Evolutionary conservation across 2,113 vertebrate species (phyloP).

Genomic region (Carettochelys insculpta): DNA sequence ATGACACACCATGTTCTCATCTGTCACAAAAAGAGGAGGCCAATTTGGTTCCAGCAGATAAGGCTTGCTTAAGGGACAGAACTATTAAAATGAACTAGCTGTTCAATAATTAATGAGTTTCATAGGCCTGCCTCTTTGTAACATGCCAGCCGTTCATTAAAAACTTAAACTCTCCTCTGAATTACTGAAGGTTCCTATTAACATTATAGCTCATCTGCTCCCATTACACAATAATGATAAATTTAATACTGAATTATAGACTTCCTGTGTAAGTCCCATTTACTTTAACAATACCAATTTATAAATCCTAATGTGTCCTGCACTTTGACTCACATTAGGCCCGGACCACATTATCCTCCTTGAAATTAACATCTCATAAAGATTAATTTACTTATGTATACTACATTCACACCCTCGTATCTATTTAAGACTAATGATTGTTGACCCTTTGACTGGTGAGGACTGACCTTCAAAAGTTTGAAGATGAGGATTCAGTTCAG

Average conservation of each 20-base stretch:
- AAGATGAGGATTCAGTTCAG: neutral
- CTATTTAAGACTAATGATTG: neutral
- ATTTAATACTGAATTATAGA: neutral
- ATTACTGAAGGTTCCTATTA: neutral
- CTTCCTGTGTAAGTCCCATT: neutral
- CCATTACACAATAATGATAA: neutral
- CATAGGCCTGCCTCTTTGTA: neutral
- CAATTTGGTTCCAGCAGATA: neutral
- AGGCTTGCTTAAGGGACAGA: neutral
- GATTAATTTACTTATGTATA: neutral
- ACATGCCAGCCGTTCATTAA: neutral
- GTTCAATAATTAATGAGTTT: neutral
- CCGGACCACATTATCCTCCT: neutral
- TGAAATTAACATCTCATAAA: neutral
- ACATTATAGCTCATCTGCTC: neutral
- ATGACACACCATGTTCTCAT: neutral
- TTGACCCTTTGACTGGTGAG: neutral
- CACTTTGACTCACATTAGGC: neutral
- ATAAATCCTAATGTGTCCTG: rapidly evolving
- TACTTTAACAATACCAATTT: neutral
- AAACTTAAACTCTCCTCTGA: neutral
- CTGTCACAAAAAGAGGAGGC: neutral
- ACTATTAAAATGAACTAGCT: neutral
- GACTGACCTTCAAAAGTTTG: neutral
- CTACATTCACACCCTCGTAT: neutral